Conservation (phyloP, 2,888 invertebrate species). For the Parapristionchus giblindavisi region DNA sequence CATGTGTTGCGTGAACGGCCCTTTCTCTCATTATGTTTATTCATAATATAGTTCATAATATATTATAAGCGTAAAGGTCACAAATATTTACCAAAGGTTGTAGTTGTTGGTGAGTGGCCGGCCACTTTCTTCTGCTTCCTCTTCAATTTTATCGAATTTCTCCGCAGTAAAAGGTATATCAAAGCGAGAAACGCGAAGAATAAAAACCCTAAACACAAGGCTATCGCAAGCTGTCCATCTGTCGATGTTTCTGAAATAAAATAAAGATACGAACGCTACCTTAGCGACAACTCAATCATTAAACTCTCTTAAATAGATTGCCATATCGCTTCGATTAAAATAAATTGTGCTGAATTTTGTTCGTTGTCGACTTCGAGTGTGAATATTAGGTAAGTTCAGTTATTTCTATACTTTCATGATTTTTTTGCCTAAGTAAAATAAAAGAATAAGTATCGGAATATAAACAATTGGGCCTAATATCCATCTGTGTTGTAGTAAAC, state of each 20-base stretch:
- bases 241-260: constrained; percentile 24
- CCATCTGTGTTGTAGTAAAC: no score
- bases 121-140: constrained; percentile 21
- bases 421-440: no score
- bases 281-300: neutral
- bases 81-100: constrained; percentile 7
- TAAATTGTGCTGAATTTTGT: neutral
- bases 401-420: no score
- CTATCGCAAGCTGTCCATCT: neutral
- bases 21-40: no score
- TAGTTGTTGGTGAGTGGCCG: constrained; percentile 1
- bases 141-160: constrained; percentile 10
- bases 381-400: no score
- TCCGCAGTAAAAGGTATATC: constrained; percentile 1
- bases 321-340: neutral
- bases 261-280: neutral
- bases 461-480: no score
- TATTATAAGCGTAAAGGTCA: no score
- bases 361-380: no score
- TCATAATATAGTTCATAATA: no score
- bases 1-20: no score
- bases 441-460: no score
- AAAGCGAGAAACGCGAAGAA: constrained; percentile 27
- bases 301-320: neutral
- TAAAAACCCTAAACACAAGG: constrained; percentile 19